phyloP scores from a whole-genome alignment of 2,797 vertebrate species.

The Pseudomugil gertrudae region DNA sequence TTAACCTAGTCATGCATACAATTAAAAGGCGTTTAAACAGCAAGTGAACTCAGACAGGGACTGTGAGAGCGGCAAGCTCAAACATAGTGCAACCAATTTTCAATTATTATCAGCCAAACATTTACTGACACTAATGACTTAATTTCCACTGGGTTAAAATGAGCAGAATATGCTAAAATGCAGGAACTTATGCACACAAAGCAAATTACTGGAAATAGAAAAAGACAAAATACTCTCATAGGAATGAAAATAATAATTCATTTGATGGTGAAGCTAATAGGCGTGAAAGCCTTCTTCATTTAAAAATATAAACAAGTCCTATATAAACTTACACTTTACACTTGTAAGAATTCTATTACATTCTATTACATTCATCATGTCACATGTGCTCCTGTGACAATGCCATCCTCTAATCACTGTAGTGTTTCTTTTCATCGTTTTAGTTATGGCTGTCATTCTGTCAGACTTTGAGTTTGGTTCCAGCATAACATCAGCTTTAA shows the following conservation, averaged over 20 bases:
- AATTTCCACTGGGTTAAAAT: slow-evolving; percentile 48
- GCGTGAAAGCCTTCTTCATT: neutral
- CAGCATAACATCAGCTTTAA: slow-evolving; percentile 29
- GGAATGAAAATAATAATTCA: slow-evolving; percentile 2
- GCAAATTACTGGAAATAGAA: neutral
- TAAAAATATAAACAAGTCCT: neutral
- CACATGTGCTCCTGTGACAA: slow-evolving; percentile 22
- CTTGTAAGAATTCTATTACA: neutral
- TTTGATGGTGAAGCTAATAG: neutral
- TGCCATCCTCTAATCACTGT: slow-evolving; percentile 25
- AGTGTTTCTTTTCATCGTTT: slow-evolving; percentile 31
- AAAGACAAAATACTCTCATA: neutral
- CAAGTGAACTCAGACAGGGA: slow-evolving; percentile 60
- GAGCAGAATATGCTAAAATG: slow-evolving; percentile 23
- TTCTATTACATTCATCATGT: slow-evolving; percentile 10
- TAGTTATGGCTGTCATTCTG: slow-evolving; percentile 41
- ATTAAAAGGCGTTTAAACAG: slow-evolving; percentile 67
- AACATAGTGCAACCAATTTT: slow-evolving; percentile 46
- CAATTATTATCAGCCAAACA: slow-evolving; percentile 59
- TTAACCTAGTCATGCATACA: slow-evolving; percentile 48
- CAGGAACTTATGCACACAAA: slow-evolving; percentile 12
- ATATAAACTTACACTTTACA: neutral
- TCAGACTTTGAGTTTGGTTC: slow-evolving; percentile 46
- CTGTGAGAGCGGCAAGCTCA: slow-evolving; percentile 41
- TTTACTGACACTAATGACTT: slow-evolving; percentile 53